Evolutionary conservation across 2,888 invertebrate genomes (phyloP).

Genomic region (Rhagonycha fulva): DNA sequence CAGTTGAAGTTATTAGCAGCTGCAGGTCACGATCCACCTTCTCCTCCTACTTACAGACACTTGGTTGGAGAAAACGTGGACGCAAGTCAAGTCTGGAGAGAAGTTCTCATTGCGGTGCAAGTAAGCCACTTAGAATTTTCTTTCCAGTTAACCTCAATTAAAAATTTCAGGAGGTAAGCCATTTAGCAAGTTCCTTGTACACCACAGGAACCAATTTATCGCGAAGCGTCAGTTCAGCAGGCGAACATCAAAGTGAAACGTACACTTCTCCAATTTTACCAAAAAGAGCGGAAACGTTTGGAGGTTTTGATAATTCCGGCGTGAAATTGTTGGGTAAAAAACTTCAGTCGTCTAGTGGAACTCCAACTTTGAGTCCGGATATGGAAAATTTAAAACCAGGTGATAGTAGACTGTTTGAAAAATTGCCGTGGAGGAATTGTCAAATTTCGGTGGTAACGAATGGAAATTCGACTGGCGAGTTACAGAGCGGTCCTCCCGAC

Average conservation of each 20-base stretch:
- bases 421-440: constrained; percentile 59
- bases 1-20: constrained; percentile 77
- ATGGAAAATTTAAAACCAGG: constrained; percentile 53
- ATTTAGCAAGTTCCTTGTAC: constrained; percentile 74
- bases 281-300: constrained; percentile 93
- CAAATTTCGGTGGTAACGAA: constrained; percentile 57
- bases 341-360: constrained; percentile 47
- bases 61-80: constrained; percentile 78
- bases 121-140: constrained; percentile 49
- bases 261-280: constrained; percentile 87
- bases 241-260: constrained; percentile 85
- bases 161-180: constrained; percentile 68
- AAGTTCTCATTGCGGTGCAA: constrained; percentile 76
- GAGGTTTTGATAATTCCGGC: constrained; percentile 80
- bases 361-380: constrained; percentile 51
- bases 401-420: constrained; percentile 53
- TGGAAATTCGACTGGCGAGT: constrained; percentile 43
- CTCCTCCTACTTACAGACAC: constrained; percentile 74
- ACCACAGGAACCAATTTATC: constrained; percentile 79
- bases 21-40: constrained; percentile 65
- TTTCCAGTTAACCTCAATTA: neutral
- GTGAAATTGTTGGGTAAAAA: constrained; percentile 51
- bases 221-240: constrained; percentile 91
- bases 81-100: constrained; percentile 79
- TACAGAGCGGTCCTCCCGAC: constrained; percentile 45